Evolutionary conservation across 1,140 invertebrate genomes (phyloP).

Genomic region (Cyclina sinensis): DNA sequence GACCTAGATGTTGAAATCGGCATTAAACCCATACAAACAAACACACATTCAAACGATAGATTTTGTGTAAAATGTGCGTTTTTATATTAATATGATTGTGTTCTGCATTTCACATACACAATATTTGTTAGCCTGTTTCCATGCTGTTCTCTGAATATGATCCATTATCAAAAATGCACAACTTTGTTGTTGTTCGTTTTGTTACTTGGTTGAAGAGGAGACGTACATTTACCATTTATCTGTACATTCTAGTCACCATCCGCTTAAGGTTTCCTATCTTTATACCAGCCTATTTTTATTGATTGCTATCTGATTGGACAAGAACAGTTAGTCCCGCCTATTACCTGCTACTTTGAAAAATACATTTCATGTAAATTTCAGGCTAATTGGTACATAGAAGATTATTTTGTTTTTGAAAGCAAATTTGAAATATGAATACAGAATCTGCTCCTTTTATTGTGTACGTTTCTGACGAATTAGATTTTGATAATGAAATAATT

Average conservation of each 20-base stretch:
- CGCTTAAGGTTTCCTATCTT: not conserved
- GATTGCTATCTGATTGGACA: not conserved
- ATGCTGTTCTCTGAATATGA: too few species aligned
- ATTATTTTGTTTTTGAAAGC: not conserved
- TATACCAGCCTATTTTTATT: constrained; percentile 4
- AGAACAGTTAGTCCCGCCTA: not conserved
- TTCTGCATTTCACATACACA: too few species aligned
- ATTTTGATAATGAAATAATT: not conserved
- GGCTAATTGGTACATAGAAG: not conserved
- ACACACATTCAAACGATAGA: too few species aligned
- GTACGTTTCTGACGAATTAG: not conserved
- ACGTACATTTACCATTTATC: too few species aligned
- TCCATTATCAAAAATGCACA: too few species aligned
- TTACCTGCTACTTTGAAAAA: not conserved
- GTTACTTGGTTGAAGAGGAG: too few species aligned
- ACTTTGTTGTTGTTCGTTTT: too few species aligned
- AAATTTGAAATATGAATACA: not conserved
- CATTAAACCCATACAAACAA: too few species aligned
- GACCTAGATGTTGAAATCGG: too few species aligned
- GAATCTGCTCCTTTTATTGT: not conserved
- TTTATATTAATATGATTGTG: too few species aligned
- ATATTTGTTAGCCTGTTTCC: too few species aligned
- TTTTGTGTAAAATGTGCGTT: too few species aligned
- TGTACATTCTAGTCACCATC: not conserved
- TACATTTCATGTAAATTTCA: constrained; percentile 13